Evolutionary conservation across 2,888 invertebrate species (phyloP), one percentile per base, ranked within the genome.

Genomic region (Ornithoptera priamus): DNA sequence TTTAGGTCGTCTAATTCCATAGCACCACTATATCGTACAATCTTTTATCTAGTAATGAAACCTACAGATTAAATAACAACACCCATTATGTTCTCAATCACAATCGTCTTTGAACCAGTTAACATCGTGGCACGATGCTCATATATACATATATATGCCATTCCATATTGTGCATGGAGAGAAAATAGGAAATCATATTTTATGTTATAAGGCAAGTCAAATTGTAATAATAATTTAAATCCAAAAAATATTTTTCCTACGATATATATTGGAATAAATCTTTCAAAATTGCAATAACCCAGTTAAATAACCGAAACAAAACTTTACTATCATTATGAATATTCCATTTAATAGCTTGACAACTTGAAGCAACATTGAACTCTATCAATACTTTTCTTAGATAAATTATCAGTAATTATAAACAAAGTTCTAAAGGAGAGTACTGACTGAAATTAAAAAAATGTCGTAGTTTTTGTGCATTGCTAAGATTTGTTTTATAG

Each of bases 21-120:
- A 53, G 6, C 18, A 53, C n/a, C 5, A 12, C 12, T 53, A 53
- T n/a, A n/a, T 53, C 18, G n/a, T 12, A n/a, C 18, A 53, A 50
- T 50, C 7, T n/a, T 64, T 64, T 64, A 57, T 39, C 10, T 1
- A 63, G 63, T 63, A 68, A 63, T 36, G 46, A 24, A 63, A 50
- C 18, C 30, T 36, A 12, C 20, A 63, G 36, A 63, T 68, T 30
- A 68, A 68, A 63, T 63, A 68, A 68, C 59, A 20, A 68, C 68
- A 42, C 59, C 63, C 46, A 68, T 63, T 68, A 46, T 68, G 58
- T 68, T 57, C 58, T 46, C 30, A 58, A 68, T 68, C 30, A 42
- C 63, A 68, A 68, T 68, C 58, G 59, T 68, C 68, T 50, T 53
- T 53, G n/a, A 53, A 6, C 18, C 53, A n/a, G 46, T 46, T 46